Percentiles rank a stretch among this genome's conserved stretches.
phyloP scores from a whole-genome alignment of 2,113 vertebrate genomes.

The Haemorhous mexicanus region DNA sequence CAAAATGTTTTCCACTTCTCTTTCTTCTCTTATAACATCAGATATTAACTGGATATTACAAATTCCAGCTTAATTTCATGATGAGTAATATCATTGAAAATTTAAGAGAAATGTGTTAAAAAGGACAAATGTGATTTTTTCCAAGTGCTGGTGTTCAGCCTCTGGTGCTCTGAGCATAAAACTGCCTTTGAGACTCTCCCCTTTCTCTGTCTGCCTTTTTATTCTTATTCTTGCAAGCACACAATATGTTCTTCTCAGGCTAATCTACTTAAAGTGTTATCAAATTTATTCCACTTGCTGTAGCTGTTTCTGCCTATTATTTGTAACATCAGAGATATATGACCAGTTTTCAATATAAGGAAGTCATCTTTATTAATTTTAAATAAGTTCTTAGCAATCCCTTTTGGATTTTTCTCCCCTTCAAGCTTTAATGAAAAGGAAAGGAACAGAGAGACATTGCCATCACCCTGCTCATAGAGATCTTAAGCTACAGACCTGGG shows the following conservation, averaged over 20 bases:
- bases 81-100: background rate
- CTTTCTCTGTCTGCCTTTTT: background rate
- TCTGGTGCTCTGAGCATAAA: background rate
- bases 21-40: background rate
- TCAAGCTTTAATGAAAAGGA: background rate
- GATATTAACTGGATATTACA: constrained; percentile 38
- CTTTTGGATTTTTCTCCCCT: background rate
- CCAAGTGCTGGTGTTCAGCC: background rate
- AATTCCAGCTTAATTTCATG: constrained; percentile 45
- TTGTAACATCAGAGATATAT: background rate
- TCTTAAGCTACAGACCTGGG: background rate
- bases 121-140: constrained; percentile 16
- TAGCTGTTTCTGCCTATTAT: background rate
- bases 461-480: background rate
- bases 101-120: constrained; percentile 14
- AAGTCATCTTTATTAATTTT: constrained; percentile 5
- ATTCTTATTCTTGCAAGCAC: background rate
- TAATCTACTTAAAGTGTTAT: constrained; percentile 27
- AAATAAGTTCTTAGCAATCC: background rate
- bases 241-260: background rate
- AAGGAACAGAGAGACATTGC: background rate
- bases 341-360: background rate
- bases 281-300: constrained; percentile 9
- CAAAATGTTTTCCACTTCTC: background rate
- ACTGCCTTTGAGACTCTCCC: background rate